These are phyloP conservation scores for Micromussa lordhowensis DNA, from an alignment of 92 coral and sea anemone genomes.

Conservation along the genomic window DNA sequence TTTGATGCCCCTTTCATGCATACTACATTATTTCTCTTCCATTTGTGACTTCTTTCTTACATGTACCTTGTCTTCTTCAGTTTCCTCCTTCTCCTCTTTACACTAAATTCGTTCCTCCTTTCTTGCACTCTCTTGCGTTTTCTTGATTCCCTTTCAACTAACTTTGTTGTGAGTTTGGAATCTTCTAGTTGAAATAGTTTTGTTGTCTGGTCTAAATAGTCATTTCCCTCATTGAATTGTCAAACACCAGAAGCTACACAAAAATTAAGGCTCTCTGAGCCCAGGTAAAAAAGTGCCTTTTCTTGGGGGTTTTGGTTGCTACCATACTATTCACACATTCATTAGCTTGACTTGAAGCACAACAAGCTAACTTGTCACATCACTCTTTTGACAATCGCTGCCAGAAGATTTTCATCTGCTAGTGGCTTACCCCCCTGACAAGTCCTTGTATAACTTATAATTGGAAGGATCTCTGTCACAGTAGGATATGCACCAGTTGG, in stretches of 20 bases:
- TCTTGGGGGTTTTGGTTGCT: constrained; percentile 43
- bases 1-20: constrained; percentile 21
- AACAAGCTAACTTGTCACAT: constrained; percentile 3
- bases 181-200: not conserved
- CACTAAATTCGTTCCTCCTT: not conserved
- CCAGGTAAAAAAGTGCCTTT: constrained; percentile 45
- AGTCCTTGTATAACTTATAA: constrained; percentile 28
- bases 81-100: not conserved
- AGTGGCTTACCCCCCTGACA: constrained; percentile 41
- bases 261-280: constrained; percentile 52
- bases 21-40: constrained; percentile 5
- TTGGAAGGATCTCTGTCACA: constrained; percentile 14
- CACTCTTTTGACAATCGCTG: not conserved
- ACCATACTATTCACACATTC: constrained; percentile 50
- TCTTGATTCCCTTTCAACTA: not conserved
- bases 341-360: constrained; percentile 39
- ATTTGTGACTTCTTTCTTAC: not conserved
- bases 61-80: not conserved
- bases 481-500: constrained; percentile 60
- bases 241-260: constrained; percentile 54
- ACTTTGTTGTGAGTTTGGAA: not conserved
- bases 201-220: constrained; percentile 23
- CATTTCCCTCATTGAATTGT: constrained; percentile 43
- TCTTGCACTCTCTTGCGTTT: not conserved
- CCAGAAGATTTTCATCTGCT: not conserved